A percentile compares a stretch with the other conserved stretches of the same genome.
Conservation (phyloP, 64 coral and sea anemone species). For the Montipora cactus region DNA sequence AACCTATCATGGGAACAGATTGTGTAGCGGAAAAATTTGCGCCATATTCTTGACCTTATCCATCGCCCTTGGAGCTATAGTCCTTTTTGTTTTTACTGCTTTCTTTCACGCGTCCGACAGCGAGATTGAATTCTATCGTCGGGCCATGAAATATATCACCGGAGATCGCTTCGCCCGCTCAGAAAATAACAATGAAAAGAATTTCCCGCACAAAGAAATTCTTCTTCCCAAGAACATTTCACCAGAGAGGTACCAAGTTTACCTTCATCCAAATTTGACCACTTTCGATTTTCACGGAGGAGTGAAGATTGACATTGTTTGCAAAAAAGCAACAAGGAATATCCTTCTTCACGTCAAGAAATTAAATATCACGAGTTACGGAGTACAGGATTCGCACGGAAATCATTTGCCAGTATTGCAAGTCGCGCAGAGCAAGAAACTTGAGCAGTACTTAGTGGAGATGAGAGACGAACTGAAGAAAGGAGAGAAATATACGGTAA, state of each 20-base stretch:
- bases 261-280: conserved; percentile 74
- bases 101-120: conserved; percentile 37
- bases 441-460: conserved; percentile 91
- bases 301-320: conserved; percentile 65
- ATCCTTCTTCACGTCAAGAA: conserved; percentile 81
- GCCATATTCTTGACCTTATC: conserved; percentile 23
- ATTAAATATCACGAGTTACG: conserved; percentile 72
- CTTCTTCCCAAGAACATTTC: conserved; percentile 80
- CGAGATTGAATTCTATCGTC: conserved; percentile 42
- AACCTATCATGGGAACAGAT: conserved; percentile 12
- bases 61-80: conserved; percentile 19
- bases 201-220: conserved; percentile 84
- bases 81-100: conserved; percentile 26
- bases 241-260: conserved; percentile 77
- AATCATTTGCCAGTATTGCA: conserved; percentile 63
- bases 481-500: conserved; percentile 79
- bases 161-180: conserved; percentile 39
- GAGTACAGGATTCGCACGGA: conserved; percentile 54
- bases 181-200: neutral
- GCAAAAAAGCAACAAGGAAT: conserved; percentile 60
- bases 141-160: conserved; percentile 21
- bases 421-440: conserved; percentile 72
- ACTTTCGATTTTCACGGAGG: conserved; percentile 80
- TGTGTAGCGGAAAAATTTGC: conserved; percentile 32
- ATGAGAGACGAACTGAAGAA: conserved; percentile 48